Conservation (phyloP, 1,140 invertebrate genomes). For the Pseudomyrmex cubaensis region DNA sequence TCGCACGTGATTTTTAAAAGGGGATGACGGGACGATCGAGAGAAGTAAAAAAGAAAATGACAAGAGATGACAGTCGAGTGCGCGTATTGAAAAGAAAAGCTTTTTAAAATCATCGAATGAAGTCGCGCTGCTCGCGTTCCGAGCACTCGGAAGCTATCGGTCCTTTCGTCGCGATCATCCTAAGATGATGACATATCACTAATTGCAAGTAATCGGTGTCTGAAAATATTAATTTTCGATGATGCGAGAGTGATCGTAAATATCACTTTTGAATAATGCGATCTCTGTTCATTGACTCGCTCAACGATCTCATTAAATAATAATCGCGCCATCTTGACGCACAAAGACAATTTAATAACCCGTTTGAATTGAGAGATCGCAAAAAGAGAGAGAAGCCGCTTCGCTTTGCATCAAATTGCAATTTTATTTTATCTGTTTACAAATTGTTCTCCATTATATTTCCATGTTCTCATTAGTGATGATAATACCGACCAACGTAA, state of each 20-base stretch:
- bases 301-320: constrained; percentile 30
- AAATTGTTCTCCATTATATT: constrained; percentile 34
- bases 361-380: neutral
- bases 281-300: constrained; percentile 8
- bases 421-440: constrained; percentile 44
- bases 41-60: constrained; percentile 60
- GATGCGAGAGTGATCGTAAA: neutral
- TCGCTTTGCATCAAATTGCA: constrained; percentile 29
- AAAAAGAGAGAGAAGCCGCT: neutral
- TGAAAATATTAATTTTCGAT: neutral
- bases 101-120: constrained; percentile 65
- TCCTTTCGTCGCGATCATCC: neutral
- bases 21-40: constrained; percentile 55
- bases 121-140: constrained; percentile 24
- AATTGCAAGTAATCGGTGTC: neutral
- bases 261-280: constrained; percentile 11
- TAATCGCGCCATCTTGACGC: neutral
- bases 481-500: constrained; percentile 24
- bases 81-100: constrained; percentile 46
- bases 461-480: constrained; percentile 30
- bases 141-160: constrained; percentile 51
- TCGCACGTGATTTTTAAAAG: constrained; percentile 23
- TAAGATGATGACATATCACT: neutral
- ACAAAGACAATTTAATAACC: constrained; percentile 34
- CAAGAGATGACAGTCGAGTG: constrained; percentile 65